Evolutionary conservation across 2,888 invertebrate species (phyloP).

Genomic region (Nasonia oneida): DNA sequence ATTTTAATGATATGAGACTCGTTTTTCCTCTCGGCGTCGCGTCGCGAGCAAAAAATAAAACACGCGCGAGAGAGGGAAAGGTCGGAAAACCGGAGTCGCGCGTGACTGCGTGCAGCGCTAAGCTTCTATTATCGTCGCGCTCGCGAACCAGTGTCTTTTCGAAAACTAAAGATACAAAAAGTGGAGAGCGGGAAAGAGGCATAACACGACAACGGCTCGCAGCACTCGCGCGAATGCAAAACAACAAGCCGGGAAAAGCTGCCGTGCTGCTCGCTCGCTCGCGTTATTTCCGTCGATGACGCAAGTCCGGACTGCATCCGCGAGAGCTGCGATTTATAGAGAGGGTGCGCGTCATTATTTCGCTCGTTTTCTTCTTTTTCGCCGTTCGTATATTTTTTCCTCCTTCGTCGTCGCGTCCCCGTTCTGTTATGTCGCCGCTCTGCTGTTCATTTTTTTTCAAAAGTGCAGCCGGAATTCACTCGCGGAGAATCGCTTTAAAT

Average conservation of each 20-base stretch:
- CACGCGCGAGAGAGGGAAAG: constrained; percentile 27
- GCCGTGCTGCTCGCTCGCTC: not conserved
- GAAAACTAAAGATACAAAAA: constrained; percentile 24
- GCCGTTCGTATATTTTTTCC: constrained; percentile 16
- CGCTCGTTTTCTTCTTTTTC: constrained; percentile 32
- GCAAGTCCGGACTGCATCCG: constrained; percentile 46
- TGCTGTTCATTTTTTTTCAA: constrained; percentile 27
- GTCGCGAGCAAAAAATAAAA: constrained; percentile 25
- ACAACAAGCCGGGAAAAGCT: constrained; percentile 25
- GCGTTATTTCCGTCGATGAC: constrained; percentile 49
- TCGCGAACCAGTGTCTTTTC: constrained; percentile 43
- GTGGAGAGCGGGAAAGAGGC: not conserved
- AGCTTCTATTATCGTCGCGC: constrained; percentile 24
- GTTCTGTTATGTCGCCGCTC: constrained; percentile 17
- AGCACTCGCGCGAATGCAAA: constrained; percentile 16
- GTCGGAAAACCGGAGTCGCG: constrained; percentile 21
- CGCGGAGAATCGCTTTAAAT: constrained; percentile 54
- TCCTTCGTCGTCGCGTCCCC: not conserved
- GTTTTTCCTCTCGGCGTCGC: constrained; percentile 61
- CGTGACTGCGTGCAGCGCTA: not conserved
- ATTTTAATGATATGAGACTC: constrained; percentile 78
- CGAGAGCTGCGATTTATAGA: constrained; percentile 47
- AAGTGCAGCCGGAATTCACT: constrained; percentile 37
- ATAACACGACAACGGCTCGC: not conserved
- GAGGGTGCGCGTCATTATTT: constrained; percentile 51